Conservation (phyloP, 2,797 vertebrate species). For the Arctocebus calabarensis region DNA sequence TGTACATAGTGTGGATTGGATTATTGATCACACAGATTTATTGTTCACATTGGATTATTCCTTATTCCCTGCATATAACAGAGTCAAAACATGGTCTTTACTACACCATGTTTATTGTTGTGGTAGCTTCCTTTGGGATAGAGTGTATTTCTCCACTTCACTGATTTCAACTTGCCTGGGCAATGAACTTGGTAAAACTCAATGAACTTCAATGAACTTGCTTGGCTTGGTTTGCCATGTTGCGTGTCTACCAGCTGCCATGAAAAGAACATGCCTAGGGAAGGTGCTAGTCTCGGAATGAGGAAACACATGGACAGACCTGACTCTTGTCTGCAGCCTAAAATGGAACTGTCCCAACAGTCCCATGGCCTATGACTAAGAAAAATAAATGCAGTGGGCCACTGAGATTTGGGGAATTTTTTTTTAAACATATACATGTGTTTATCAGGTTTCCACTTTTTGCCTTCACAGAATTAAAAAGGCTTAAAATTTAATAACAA, state of each 20-base stretch:
- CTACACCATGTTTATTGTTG: neutral
- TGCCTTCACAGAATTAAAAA: no score
- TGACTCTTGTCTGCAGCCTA: neutral
- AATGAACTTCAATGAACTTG: neutral
- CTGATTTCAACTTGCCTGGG: neutral
- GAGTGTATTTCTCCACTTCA: neutral
- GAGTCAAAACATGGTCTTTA: neutral
- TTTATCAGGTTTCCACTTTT: no score
- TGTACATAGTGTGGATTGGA: neutral
- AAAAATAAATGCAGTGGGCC: neutral
- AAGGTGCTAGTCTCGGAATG: neutral
- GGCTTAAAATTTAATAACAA: no score
- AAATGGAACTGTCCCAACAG: neutral
- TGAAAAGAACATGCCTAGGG: neutral
- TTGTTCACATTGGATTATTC: neutral
- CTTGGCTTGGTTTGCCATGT: neutral
- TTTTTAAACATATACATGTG: neutral
- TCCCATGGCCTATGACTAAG: accelerated
- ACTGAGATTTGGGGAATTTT: neutral
- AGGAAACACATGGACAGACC: neutral
- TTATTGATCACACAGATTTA: neutral
- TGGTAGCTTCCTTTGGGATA: neutral
- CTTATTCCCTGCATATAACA: neutral
- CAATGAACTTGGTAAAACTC: neutral
- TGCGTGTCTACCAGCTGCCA: neutral